phyloP scores from a whole-genome alignment of 2,797 vertebrate genomes.

The Toxotes lorentzi region DNA sequence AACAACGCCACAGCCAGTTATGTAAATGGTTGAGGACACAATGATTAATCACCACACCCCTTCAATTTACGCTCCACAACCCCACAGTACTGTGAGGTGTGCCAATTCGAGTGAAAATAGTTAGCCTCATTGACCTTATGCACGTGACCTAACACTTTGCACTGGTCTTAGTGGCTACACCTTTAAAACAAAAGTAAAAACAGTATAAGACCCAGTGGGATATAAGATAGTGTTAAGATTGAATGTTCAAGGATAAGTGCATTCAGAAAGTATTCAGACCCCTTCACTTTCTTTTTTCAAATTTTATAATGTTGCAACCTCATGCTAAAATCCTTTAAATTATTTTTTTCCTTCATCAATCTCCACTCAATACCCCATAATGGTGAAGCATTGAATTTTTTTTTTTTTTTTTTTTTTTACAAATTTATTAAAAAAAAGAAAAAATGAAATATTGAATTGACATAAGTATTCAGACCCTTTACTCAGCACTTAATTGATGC shows the following conservation, averaged over 20 bases:
- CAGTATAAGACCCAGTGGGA: constrained; percentile 12
- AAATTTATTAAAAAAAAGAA: too few relatives aligned
- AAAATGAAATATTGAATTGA: too few relatives aligned
- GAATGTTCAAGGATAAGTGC: not conserved
- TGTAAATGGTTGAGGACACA: constrained; percentile 22
- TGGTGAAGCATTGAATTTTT: too few relatives aligned
- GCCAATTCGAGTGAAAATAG: constrained; percentile 20
- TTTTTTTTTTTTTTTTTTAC: too few relatives aligned
- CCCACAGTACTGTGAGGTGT: constrained; percentile 2
- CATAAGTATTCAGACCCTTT: not conserved
- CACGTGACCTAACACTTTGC: constrained; percentile 19
- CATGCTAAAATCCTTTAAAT: too few relatives aligned
- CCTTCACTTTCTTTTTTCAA: too few relatives aligned
- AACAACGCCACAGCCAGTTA: constrained; percentile 15
- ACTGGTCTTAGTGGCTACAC: constrained; percentile 12
- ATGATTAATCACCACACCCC: constrained; percentile 35
- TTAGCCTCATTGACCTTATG: constrained; percentile 25
- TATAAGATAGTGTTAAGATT: constrained; percentile 17
- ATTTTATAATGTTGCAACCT: too few relatives aligned
- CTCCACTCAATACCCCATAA: too few relatives aligned
- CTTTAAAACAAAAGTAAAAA: constrained; percentile 23
- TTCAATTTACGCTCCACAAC: constrained; percentile 13
- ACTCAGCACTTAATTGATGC: too few relatives aligned
- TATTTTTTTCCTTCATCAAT: too few relatives aligned
- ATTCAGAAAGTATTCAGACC: too few relatives aligned